Percentiles rank a stretch among this genome's conserved stretches.
Evolutionary conservation across 2,888 invertebrate species (phyloP).

Genomic region (Hedya salicella): DNA sequence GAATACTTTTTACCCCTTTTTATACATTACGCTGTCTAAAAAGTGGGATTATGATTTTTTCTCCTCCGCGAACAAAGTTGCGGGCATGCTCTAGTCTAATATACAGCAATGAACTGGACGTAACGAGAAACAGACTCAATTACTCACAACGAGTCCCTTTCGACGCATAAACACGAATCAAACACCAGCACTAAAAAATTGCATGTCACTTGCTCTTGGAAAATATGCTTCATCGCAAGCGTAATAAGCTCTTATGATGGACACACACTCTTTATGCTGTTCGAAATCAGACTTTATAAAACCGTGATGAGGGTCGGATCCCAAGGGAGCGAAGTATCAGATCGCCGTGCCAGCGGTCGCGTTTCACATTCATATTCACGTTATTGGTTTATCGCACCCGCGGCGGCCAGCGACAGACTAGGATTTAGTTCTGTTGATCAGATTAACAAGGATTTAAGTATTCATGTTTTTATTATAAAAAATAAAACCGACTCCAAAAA

Average conservation of each 20-base stretch:
- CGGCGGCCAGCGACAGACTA: neutral
- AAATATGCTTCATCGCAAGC: constrained; percentile 1
- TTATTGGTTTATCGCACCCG: constrained; percentile 39
- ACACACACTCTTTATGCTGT: neutral
- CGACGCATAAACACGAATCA: constrained; percentile 37
- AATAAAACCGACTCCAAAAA: too few relatives aligned
- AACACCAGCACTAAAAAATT: constrained; percentile 29
- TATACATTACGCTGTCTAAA: too few relatives aligned
- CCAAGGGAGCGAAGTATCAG: too few relatives aligned
- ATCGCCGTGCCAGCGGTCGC: constrained; percentile 10
- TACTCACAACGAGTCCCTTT: constrained; percentile 21
- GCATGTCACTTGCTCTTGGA: constrained; percentile 11
- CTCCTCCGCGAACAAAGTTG: too few relatives aligned
- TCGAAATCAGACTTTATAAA: neutral
- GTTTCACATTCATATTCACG: constrained; percentile 37
- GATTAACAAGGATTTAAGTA: constrained; percentile 7
- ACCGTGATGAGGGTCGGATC: neutral
- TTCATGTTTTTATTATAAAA: neutral
- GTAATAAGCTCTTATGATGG: constrained; percentile 3
- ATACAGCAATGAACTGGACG: constrained; percentile 1
- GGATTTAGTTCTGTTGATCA: constrained; percentile 26
- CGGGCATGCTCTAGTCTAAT: too few relatives aligned
- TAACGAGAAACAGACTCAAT: constrained; percentile 13
- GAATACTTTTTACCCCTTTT: too few relatives aligned
- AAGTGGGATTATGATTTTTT: too few relatives aligned